Conservation (phyloP, 2,113 vertebrate species). For the Parotia lawesii region DNA sequence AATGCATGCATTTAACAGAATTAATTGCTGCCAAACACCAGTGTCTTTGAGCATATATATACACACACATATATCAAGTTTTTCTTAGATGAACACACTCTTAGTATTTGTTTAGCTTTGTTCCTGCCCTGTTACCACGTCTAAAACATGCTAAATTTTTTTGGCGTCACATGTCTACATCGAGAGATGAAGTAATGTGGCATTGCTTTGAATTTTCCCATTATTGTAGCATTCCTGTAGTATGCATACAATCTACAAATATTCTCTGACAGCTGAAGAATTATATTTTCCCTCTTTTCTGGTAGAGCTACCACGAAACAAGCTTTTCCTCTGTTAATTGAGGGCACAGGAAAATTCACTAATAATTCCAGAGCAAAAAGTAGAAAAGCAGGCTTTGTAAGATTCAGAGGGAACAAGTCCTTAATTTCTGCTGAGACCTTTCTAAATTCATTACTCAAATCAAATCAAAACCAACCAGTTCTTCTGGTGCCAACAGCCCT, state of each 20-base stretch:
- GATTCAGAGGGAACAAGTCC: not conserved
- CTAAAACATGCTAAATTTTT: not conserved
- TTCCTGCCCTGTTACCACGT: not conserved
- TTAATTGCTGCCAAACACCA: not conserved
- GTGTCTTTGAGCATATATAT: not conserved
- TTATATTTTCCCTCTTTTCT: not conserved
- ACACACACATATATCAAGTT: not conserved
- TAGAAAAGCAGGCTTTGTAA: not conserved
- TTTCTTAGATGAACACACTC: not conserved
- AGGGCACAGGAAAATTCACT: not conserved
- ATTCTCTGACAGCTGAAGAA: not conserved
- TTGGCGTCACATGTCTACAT: not conserved
- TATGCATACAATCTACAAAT: not conserved
- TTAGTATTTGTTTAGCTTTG: not conserved
- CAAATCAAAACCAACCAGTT: not conserved
- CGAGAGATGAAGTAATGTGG: not conserved
- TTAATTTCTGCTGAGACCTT: not conserved
- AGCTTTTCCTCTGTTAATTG: not conserved
- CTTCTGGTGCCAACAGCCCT: not conserved
- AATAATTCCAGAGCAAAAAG: not conserved
- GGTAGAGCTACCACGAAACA: not conserved
- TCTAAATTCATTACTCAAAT: not conserved
- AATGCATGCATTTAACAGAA: not conserved
- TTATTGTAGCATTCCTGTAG: not conserved
- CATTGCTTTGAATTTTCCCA: not conserved